A percentile compares a stretch with the other conserved stretches of the same genome.
phyloP scores from a whole-genome alignment of 2,113 vertebrate species.

The Callospermophilus lateralis region DNA sequence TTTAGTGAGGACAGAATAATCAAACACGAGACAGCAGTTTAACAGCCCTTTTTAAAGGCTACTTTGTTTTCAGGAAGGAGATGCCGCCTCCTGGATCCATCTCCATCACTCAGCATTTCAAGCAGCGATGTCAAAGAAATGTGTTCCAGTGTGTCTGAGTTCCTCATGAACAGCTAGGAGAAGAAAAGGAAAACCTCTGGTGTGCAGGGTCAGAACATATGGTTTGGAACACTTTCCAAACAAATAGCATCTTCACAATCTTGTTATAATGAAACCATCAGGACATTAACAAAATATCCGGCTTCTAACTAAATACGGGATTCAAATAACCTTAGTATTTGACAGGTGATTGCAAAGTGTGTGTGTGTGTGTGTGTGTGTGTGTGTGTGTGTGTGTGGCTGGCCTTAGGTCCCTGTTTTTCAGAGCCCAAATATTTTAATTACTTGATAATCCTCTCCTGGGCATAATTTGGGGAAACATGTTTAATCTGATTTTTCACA shows the following conservation, averaged over 20 bases:
- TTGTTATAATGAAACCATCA: not conserved
- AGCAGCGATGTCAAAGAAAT: not conserved
- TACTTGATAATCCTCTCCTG: not conserved
- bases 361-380: not conserved
- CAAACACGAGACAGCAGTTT: slow-evolving; percentile 68
- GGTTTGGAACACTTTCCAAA: slow-evolving; percentile 16
- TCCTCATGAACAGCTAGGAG: not conserved
- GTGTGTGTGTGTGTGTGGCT: not conserved
- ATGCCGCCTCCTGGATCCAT: slow-evolving; percentile 14
- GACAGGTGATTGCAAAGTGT: not conserved
- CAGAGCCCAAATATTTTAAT: not conserved
- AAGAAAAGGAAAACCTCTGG: not conserved
- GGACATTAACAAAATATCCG: not conserved
- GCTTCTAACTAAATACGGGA: not conserved
- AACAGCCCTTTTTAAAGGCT: slow-evolving; percentile 73
- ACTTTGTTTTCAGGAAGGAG: slow-evolving; percentile 67
- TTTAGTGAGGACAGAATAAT: slow-evolving; percentile 78
- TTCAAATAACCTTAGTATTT: not conserved
- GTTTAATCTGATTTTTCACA: not conserved
- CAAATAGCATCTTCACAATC: not conserved
- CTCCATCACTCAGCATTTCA: not conserved
- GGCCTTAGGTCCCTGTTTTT: not conserved
- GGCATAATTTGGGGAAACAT: not conserved
- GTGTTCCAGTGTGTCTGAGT: not conserved
- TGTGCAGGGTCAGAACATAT: not conserved